phyloP scores from a whole-genome alignment of 2,888 invertebrate genomes.

The Andrena hattorfiana region DNA sequence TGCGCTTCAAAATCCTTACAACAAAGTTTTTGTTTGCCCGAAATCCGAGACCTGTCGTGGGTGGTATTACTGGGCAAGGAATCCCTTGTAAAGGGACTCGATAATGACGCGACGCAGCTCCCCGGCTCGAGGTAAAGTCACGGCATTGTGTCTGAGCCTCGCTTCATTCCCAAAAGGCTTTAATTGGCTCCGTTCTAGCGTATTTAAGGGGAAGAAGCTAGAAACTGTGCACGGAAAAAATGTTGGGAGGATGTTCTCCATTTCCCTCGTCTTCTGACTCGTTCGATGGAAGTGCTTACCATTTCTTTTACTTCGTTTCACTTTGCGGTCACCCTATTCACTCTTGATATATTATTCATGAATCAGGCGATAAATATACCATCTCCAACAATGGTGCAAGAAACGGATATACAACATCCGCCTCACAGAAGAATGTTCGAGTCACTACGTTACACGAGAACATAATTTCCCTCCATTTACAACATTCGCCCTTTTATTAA shows the following conservation, averaged over 20 bases:
- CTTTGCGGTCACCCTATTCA: neutral
- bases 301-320: neutral
- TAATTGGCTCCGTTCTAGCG: conserved; percentile 27
- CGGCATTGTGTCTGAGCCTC: conserved; percentile 22
- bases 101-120: conserved; percentile 48
- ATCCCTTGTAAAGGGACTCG: conserved; percentile 55
- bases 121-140: neutral
- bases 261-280: neutral
- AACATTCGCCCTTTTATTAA: neutral
- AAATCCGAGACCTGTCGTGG: conserved; percentile 48
- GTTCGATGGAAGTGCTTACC: neutral
- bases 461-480: too few species aligned
- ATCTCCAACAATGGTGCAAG: neutral
- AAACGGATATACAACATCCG: neutral
- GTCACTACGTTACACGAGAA: too few species aligned
- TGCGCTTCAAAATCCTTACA: conserved; percentile 59
- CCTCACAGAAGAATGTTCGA: neutral
- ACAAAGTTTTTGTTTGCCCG: conserved; percentile 67
- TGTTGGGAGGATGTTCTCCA: neutral
- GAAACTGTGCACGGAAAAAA: neutral
- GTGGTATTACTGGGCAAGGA: conserved; percentile 41
- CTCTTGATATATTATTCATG: neutral
- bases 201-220: neutral
- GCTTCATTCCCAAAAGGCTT: conserved; percentile 7
- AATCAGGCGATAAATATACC: neutral